Percentiles rank a stretch among this genome's conserved stretches.
phyloP scores from a whole-genome alignment of 2,797 vertebrate genomes.

The Tokudaia tokunoshimensis region DNA sequence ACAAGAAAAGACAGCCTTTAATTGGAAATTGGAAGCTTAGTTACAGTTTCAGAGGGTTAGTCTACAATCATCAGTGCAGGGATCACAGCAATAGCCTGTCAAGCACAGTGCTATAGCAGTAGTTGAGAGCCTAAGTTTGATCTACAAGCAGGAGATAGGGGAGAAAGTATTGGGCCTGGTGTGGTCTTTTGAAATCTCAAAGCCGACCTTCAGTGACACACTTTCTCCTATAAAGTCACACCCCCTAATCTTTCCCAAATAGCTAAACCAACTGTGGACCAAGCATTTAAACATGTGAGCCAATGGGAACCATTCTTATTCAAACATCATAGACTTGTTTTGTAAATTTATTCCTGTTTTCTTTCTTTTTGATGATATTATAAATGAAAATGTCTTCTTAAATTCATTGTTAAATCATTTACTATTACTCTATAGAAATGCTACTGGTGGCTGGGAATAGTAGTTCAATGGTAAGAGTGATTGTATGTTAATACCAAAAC shows the following conservation, averaged over 20 bases:
- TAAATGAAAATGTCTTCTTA: background rate
- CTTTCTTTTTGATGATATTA: conserved; percentile 30
- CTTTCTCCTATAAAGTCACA: background rate
- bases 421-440: background rate
- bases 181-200: background rate
- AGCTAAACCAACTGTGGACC: background rate
- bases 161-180: background rate
- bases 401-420: conserved; percentile 1
- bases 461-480: background rate
- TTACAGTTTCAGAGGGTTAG: background rate
- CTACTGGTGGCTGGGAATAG: background rate
- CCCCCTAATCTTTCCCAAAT: background rate
- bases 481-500: background rate
- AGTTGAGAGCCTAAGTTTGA: background rate
- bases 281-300: background rate
- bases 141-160: background rate
- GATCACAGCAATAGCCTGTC: background rate
- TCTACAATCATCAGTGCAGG: too few relatives aligned
- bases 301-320: background rate
- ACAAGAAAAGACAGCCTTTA: background rate
- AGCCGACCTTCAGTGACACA: background rate
- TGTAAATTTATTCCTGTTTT: background rate
- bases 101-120: background rate
- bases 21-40: background rate
- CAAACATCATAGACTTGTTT: background rate